A percentile compares a stretch with the other conserved stretches of the same genome.
These are phyloP conservation scores for Xylophagus ater DNA, from an alignment of 2,888 invertebrate genomes.

Conservation along the genomic window DNA sequence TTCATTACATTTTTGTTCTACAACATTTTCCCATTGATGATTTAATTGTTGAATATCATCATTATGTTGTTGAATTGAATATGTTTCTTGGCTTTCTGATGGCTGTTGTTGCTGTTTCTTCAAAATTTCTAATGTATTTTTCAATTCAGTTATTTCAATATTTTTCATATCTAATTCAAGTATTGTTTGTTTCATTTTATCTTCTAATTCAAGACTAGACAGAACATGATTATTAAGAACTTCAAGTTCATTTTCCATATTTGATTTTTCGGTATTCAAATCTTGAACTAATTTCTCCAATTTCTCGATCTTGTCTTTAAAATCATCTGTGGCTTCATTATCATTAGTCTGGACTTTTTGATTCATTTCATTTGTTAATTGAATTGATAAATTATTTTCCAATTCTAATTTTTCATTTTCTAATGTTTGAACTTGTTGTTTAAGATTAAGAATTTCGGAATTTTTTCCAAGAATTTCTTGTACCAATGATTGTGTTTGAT, in stretches of 20 bases:
- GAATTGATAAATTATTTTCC: constrained; percentile 30
- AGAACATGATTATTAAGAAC: constrained; percentile 37
- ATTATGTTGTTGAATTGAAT: constrained; percentile 4
- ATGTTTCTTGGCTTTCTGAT: not conserved
- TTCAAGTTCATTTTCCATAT: constrained; percentile 36
- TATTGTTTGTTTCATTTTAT: constrained; percentile 30
- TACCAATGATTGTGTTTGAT: constrained; percentile 34
- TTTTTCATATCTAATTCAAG: constrained; percentile 35
- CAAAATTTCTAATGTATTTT: constrained; percentile 26
- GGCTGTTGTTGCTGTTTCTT: constrained; percentile 16
- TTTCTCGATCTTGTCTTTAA: constrained; percentile 17
- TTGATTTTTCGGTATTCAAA: constrained; percentile 27
- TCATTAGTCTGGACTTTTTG: constrained; percentile 15
- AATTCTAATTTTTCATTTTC: constrained; percentile 37
- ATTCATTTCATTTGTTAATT: constrained; percentile 25
- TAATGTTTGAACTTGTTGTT: constrained; percentile 37
- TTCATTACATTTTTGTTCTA: constrained; percentile 56
- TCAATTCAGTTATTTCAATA: constrained; percentile 34
- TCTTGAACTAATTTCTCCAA: constrained; percentile 24
- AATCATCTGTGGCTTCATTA: constrained; percentile 1
- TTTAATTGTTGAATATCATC: constrained; percentile 25
- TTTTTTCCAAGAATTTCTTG: constrained; percentile 35
- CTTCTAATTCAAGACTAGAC: constrained; percentile 31
- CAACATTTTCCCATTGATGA: constrained; percentile 42
- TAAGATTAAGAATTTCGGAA: constrained; percentile 37